Conservation (phyloP, 2,888 invertebrate genomes). For the Habrosyne pyritoides region DNA sequence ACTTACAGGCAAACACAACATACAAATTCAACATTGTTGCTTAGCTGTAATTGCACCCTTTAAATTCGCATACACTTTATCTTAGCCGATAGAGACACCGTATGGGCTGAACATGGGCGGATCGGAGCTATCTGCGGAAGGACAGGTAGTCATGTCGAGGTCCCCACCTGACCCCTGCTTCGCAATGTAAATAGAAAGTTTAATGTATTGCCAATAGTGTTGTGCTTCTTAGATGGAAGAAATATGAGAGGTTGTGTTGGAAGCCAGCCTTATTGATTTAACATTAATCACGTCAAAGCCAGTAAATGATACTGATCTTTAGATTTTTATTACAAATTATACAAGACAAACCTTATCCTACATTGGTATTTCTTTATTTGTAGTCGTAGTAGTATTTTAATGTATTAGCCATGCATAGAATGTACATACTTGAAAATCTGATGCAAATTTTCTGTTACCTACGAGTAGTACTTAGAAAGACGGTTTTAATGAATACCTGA, state of each 20-base stretch:
- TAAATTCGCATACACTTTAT: background rate
- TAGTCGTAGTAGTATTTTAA: background rate
- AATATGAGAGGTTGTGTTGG: constrained; percentile 5
- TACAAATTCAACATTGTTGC: background rate
- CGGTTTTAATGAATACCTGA: background rate
- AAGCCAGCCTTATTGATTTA: background rate
- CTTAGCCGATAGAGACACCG: constrained; percentile 32
- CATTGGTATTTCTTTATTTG: background rate
- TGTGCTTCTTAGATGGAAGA: background rate
- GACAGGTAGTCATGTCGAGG: constrained; percentile 50
- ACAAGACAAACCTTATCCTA: background rate
- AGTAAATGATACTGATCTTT: background rate
- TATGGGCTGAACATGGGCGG: constrained; percentile 18
- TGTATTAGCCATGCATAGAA: background rate
- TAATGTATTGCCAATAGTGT: constrained; percentile 12
- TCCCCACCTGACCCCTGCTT: constrained; percentile 37
- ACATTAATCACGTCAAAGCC: background rate
- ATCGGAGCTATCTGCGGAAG: constrained; percentile 13
- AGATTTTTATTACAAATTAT: no score
- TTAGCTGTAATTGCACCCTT: background rate
- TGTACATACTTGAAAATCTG: background rate
- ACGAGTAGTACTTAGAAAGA: background rate
- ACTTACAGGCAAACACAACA: no score
- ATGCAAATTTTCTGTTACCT: background rate
- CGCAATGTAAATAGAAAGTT: constrained; percentile 51